Evolutionary conservation across 2,888 invertebrate species (phyloP).

Genomic region (Hydrotaea diabolus): DNA sequence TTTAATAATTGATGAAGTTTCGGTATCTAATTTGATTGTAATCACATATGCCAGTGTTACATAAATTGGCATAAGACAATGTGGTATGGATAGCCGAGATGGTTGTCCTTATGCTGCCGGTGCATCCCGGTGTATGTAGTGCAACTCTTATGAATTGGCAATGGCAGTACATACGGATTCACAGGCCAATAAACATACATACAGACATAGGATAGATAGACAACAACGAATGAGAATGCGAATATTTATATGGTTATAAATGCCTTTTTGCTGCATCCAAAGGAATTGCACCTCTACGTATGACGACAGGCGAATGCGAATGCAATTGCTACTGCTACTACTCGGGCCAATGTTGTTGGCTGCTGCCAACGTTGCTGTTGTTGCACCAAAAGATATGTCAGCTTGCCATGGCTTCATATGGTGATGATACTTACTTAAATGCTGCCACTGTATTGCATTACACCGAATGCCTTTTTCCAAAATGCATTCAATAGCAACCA

Average conservation of each 20-base stretch:
- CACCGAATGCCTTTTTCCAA: constrained; percentile 20
- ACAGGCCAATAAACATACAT: neutral
- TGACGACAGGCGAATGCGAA: neutral
- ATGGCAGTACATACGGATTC: constrained; percentile 41
- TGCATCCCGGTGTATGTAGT: neutral
- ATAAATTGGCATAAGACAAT: constrained; percentile 70
- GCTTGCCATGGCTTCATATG: constrained; percentile 66
- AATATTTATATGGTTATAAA: constrained; percentile 39
- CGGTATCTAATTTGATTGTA: constrained; percentile 71
- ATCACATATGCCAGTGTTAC: constrained; percentile 69
- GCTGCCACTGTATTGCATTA: constrained; percentile 52
- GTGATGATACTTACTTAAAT: constrained; percentile 65
- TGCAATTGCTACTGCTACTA: neutral
- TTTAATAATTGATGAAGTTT: constrained; percentile 70
- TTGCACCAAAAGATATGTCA: constrained; percentile 63
- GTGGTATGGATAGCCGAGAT: constrained; percentile 22
- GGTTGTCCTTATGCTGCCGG: neutral
- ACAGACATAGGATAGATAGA: neutral
- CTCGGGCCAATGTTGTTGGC: constrained; percentile 32
- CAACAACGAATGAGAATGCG: neutral
- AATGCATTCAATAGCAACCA: constrained; percentile 25
- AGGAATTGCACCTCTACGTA: no score
- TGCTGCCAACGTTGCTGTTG: constrained; percentile 26
- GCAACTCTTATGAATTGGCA: constrained; percentile 43
- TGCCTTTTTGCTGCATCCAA: constrained; percentile 28